Conservation (phyloP, 2,888 invertebrate genomes). For the Callimorpha dominula region DNA sequence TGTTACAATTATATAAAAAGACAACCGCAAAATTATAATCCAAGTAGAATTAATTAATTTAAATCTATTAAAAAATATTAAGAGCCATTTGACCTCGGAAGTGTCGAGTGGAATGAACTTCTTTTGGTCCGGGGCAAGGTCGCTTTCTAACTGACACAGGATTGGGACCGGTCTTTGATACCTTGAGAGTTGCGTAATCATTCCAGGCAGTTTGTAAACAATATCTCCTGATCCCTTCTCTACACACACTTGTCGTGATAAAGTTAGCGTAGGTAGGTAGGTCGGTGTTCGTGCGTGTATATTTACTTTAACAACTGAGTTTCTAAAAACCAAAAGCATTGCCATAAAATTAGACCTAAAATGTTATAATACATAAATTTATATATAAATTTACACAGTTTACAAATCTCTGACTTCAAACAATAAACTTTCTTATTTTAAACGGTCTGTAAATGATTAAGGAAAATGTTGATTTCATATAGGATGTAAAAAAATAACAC, state of each 20-base stretch:
- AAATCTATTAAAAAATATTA: conserved; percentile 40
- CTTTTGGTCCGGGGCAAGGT: conserved; percentile 72
- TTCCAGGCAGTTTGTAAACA: conserved; percentile 51
- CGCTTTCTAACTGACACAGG: conserved; percentile 72
- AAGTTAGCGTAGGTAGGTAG: not conserved
- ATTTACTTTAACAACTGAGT: no score
- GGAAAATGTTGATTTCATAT: no score
- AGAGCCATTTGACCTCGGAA: conserved; percentile 45
- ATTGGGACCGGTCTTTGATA: conserved; percentile 71
- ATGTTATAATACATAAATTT: no score
- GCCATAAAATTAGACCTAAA: no score
- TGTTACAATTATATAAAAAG: not conserved
- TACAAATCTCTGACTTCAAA: no score
- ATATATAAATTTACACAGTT: no score
- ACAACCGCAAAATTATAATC: conserved; percentile 4
- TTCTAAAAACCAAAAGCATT: no score
- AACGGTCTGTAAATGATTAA: no score
- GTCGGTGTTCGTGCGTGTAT: not conserved
- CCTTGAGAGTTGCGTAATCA: conserved; percentile 55
- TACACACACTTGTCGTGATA: not conserved
- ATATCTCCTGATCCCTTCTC: conserved; percentile 22
- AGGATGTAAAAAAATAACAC: no score
- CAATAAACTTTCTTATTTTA: no score
- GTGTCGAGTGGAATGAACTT: conserved; percentile 76
- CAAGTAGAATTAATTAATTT: conserved; percentile 31